Conservation (phyloP, 2,888 invertebrate genomes). For the Torymus auratus region DNA sequence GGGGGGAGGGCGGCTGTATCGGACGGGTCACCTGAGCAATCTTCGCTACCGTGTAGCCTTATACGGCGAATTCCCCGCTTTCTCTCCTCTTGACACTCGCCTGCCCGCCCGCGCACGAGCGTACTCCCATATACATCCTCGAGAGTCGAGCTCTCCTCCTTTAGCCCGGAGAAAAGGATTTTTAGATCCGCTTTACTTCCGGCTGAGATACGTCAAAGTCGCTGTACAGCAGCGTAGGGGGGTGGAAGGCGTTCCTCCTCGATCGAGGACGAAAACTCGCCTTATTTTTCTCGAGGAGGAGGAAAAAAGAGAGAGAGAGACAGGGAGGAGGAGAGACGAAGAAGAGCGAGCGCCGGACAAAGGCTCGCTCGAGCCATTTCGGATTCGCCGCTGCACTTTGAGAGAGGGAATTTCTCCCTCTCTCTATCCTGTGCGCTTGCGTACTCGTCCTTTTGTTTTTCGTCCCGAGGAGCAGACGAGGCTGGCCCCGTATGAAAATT, state of each 20-base stretch:
- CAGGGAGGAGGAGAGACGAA: neutral
- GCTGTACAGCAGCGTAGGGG: conserved; percentile 2
- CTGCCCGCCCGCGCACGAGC: neutral
- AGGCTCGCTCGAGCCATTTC: conserved; percentile 44
- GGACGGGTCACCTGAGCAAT: conserved; percentile 50
- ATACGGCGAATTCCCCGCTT: conserved; percentile 47
- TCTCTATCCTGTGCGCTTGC: neutral
- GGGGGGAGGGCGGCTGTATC: conserved; percentile 25
- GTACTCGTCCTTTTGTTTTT: conserved; percentile 27
- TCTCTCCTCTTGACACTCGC: conserved; percentile 50
- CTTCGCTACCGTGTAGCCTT: conserved; percentile 37
- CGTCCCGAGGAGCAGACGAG: conserved; percentile 10
- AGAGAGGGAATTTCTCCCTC: conserved; percentile 36
- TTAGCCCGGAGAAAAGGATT: conserved; percentile 50
- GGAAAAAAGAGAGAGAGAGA: too few relatives aligned
- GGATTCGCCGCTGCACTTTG: conserved; percentile 36
- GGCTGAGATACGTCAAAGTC: conserved; percentile 60
- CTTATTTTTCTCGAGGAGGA: conserved; percentile 10
- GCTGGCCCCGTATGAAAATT: conserved; percentile 53
- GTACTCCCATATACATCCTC: conserved; percentile 15
- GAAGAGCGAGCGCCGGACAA: conserved; percentile 21
- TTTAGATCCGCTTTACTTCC: conserved; percentile 61
- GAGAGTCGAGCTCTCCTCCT: neutral
- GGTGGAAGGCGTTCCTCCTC: neutral
- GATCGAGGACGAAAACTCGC: conserved; percentile 36